Percentiles rank a stretch among this genome's conserved stretches.
phyloP scores from a whole-genome alignment of 1,140 invertebrate genomes.

The Heliconius eleuchia region DNA sequence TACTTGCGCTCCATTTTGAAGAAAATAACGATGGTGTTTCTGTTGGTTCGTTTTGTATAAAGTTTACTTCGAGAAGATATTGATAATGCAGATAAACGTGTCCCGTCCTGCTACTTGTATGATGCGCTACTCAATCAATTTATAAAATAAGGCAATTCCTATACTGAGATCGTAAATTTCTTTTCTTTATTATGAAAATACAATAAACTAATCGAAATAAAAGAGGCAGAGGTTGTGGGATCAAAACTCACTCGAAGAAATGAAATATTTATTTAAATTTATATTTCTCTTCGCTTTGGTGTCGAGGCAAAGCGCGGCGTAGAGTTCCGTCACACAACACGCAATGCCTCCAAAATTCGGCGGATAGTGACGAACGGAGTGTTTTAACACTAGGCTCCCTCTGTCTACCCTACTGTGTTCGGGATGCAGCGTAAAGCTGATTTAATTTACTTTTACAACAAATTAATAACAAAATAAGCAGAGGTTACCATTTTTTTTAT shows the following conservation, averaged over 20 bases:
- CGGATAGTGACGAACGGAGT: no score
- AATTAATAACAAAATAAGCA: neutral
- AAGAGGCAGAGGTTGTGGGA: no score
- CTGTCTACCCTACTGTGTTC: no score
- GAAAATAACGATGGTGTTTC: slow-evolving; percentile 48
- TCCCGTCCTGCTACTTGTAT: slow-evolving; percentile 5
- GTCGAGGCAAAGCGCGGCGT: no score
- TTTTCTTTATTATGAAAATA: neutral
- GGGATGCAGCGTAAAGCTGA: no score
- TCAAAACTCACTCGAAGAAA: no score
- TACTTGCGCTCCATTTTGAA: slow-evolving; percentile 56
- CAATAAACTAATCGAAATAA: neutral
- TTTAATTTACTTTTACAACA: neutral
- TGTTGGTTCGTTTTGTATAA: slow-evolving; percentile 46
- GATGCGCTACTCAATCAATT: slow-evolving; percentile 19
- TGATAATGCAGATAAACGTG: slow-evolving; percentile 41
- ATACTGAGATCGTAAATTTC: neutral
- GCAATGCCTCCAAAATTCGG: no score
- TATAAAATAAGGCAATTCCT: slow-evolving; percentile 9
- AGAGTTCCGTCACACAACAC: no score
- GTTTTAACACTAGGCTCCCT: no score
- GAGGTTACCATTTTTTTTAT: neutral
- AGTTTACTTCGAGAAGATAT: slow-evolving; percentile 42
- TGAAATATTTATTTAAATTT: no score
- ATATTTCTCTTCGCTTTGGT: no score